These are phyloP conservation scores for Callyntrura guangdongensis DNA, from an alignment of 2,888 invertebrate species.

Conservation along the genomic window DNA sequence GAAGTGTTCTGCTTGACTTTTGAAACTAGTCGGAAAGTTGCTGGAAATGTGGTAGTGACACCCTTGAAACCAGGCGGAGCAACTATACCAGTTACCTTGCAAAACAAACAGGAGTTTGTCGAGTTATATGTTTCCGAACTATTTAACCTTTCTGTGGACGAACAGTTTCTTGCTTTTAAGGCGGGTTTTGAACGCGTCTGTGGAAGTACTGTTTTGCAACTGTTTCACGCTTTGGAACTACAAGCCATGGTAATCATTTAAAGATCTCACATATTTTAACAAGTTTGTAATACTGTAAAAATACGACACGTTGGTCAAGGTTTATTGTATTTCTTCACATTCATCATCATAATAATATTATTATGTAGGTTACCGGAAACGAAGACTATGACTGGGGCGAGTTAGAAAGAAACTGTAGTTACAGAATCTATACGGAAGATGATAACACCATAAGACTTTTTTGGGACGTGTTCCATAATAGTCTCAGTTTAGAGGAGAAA, in stretches of 20 bases:
- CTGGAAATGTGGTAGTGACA: slow-evolving; percentile 91
- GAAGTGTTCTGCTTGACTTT: slow-evolving; percentile 95
- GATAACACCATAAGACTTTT: slow-evolving; percentile 94
- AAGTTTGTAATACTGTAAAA: no score
- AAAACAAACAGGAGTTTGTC: slow-evolving; percentile 96
- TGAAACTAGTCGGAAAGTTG: slow-evolving; percentile 93
- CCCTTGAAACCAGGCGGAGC: slow-evolving; percentile 93
- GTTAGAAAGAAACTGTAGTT: slow-evolving; percentile 93
- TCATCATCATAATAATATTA: not conserved
- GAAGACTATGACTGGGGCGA: slow-evolving; percentile 98
- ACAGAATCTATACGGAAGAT: slow-evolving; percentile 92
- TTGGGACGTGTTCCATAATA: slow-evolving; percentile 98
- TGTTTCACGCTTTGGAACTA: slow-evolving; percentile 97
- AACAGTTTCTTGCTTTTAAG: slow-evolving; percentile 91
- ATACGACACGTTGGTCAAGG: no score
- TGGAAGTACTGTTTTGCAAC: slow-evolving; percentile 94
- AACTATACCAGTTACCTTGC: slow-evolving; percentile 92
- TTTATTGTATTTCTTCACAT: no score
- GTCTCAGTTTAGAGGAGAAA: slow-evolving; percentile 94
- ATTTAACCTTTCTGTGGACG: slow-evolving; percentile 94
- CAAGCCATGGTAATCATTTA: slow-evolving; percentile 85
- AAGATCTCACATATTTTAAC: not conserved
- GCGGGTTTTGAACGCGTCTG: slow-evolving; percentile 91
- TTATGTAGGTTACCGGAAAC: slow-evolving; percentile 89
- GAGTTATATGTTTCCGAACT: slow-evolving; percentile 96